phyloP scores from a whole-genome alignment of 2,113 vertebrate genomes.

The Lutjanus erythropterus region DNA sequence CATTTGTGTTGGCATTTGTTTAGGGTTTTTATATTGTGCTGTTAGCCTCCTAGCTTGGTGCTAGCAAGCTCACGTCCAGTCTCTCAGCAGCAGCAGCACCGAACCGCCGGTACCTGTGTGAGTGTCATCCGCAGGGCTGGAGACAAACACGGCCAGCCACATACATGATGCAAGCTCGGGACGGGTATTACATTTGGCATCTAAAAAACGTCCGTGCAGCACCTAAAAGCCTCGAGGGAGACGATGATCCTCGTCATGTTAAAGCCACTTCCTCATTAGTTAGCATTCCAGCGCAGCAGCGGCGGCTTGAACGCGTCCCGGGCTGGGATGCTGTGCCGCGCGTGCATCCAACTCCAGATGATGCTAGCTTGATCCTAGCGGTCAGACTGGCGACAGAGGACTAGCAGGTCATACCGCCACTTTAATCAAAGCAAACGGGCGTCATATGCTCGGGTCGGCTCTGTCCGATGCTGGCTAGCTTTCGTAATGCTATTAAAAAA shows the following conservation, averaged over 20 bases:
- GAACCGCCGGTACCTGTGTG: constrained; percentile 58
- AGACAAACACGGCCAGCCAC: constrained; percentile 71
- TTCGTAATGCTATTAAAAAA: neutral
- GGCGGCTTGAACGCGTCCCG: constrained; percentile 11
- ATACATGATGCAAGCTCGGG: constrained; percentile 70
- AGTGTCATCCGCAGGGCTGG: constrained; percentile 80
- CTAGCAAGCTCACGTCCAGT: constrained; percentile 42
- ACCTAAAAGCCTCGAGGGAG: neutral
- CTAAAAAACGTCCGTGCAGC: constrained; percentile 21
- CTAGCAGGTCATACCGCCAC: constrained; percentile 20
- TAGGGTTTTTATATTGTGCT: constrained; percentile 37
- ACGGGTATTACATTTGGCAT: constrained; percentile 67
- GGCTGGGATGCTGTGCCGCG: constrained; percentile 54
- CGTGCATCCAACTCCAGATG: constrained; percentile 57
- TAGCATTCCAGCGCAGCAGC: constrained; percentile 56
- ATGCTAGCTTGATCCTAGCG: constrained; percentile 69
- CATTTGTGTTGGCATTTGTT: constrained; percentile 66
- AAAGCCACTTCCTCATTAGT: constrained; percentile 37
- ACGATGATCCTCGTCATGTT: constrained; percentile 46
- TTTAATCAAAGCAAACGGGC: neutral
- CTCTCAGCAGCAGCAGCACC: no score
- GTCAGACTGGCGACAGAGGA: constrained; percentile 47
- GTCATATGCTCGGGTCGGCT: neutral
- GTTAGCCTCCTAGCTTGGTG: constrained; percentile 66
- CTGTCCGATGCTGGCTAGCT: neutral